These are phyloP conservation scores for Sitta carolinensis DNA, from an alignment of 2,797 vertebrate genomes.

Conservation along the genomic window DNA sequence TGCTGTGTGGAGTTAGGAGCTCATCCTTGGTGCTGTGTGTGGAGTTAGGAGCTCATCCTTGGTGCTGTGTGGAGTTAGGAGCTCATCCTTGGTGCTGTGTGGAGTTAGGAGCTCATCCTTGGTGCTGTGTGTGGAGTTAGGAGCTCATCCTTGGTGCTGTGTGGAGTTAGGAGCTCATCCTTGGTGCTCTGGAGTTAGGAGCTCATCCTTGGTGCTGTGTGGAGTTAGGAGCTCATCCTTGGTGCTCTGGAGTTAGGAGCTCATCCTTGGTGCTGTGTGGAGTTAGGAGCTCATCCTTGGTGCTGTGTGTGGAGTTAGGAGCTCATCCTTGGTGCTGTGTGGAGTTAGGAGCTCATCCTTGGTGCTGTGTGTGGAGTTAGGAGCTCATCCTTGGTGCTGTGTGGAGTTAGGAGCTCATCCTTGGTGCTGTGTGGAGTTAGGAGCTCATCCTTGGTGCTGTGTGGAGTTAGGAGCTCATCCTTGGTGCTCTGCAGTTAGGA, in stretches of 20 bases:
- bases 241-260: not conserved
- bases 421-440: not conserved
- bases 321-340: not conserved
- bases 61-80: not conserved
- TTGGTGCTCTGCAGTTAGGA: not conserved
- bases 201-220: not conserved
- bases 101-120: not conserved
- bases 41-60: rapidly evolving
- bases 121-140: not conserved
- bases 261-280: not conserved
- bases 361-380: not conserved
- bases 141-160: not conserved
- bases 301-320: not conserved
- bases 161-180: not conserved
- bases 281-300: rapidly evolving
- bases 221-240: not conserved
- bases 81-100: not conserved
- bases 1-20: not conserved
- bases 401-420: not conserved
- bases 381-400: not conserved
- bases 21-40: not conserved
- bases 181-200: not conserved
- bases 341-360: not conserved
- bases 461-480: not conserved
- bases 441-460: not conserved